Evolutionary conservation across 2,888 invertebrate genomes (phyloP), one percentile per base, ranked within the genome.

Genomic region (Eupithecia dodoneata): DNA sequence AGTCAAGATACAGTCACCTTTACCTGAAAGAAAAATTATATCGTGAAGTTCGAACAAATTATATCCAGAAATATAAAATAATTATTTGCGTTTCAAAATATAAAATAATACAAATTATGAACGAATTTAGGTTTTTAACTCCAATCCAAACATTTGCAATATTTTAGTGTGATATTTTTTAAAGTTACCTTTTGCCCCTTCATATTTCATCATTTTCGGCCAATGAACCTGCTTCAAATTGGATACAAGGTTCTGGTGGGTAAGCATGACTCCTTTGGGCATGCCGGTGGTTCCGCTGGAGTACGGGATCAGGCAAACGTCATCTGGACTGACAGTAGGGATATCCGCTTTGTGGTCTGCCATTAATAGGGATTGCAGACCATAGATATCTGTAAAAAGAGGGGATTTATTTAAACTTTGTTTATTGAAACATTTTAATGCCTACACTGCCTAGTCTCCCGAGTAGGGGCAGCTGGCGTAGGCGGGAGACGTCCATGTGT

Each of bases 231-330:
- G 96, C 75, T 92, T 90, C 76, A 96, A 84, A 84, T 96, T 96
- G 71, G 94, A 91, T 5, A 96, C 95, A 18, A 97, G 93, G 87
- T 97, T 97, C 82, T 94, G 93, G 86, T 97, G 97, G 0, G 97
- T 96, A 69, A 98, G 90, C 96, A 96, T 96, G 0, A 98, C 98
- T 3, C 97, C 97, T 91, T 98, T 98, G 0, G 98, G 97, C 85
- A 97, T 94, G 0, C 98, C 98, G 0, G 98, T 98, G 0, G 98
- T 98, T 0, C 98, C 96, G 83, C 96, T 96, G 2, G 96, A 96
- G 89, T 96, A 96, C 0, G 96, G 96, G 67, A 96, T 92, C 65
- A 96, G 87, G 65, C 96, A 96, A 2, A 96, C 91, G 72, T 96
- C 94, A 12, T 95, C 94, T 9, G 93, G 87, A 83, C 93, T 92